Evolutionary conservation across 2,113 vertebrate genomes (phyloP).

Genomic region (Pedionomus torquatus): DNA sequence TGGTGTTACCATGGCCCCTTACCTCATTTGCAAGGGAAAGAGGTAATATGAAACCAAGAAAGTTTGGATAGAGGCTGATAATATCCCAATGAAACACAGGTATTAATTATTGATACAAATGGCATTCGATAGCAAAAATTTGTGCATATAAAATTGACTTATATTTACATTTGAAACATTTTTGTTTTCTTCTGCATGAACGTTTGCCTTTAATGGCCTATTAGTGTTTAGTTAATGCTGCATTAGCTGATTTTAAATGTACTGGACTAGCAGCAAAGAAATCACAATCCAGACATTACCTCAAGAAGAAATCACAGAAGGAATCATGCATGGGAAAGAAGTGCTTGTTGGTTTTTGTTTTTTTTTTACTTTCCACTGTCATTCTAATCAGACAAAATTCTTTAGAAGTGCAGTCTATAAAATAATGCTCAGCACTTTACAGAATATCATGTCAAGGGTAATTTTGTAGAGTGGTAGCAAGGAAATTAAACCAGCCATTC

Average conservation of each 20-base stretch:
- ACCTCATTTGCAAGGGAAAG: background rate
- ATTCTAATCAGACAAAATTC: background rate
- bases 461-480: background rate
- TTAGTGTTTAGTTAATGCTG: slow-evolving; percentile 40
- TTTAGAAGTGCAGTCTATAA: background rate
- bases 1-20: background rate
- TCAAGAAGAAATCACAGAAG: background rate
- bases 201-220: slow-evolving; percentile 32
- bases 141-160: background rate
- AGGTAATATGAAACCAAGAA: background rate
- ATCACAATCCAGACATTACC: slow-evolving; percentile 2
- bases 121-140: slow-evolving; percentile 14
- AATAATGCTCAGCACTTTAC: background rate
- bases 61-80: background rate
- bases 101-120: slow-evolving; percentile 57
- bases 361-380: background rate
- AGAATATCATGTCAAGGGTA: background rate
- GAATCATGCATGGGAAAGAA: background rate
- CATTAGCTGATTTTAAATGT: slow-evolving; percentile 36
- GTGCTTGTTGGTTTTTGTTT: background rate
- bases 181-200: background rate
- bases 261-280: background rate
- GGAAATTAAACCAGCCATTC: background rate
- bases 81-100: background rate
- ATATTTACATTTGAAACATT: slow-evolving; percentile 29